phyloP scores from a whole-genome alignment of 2,888 invertebrate species.

The Ypsolopha sequella region DNA sequence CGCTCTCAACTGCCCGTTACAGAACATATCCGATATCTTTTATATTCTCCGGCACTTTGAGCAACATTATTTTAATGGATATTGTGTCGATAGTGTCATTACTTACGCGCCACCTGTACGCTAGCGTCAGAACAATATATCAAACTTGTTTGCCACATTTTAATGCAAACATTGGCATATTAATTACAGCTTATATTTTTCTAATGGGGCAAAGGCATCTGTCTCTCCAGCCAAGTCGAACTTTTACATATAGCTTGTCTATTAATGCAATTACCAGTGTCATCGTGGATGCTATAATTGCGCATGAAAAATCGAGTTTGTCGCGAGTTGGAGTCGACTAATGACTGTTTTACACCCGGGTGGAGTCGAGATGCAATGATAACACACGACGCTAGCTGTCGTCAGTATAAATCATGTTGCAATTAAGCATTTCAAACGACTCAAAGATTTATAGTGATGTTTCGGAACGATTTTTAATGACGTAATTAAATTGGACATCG shows the following conservation, averaged over 20 bases:
- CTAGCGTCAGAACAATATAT: conserved; percentile 10
- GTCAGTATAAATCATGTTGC: conserved; percentile 34
- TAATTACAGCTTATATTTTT: not conserved
- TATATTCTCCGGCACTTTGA: conserved; percentile 38
- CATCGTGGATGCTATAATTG: conserved; percentile 25
- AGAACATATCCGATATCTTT: conserved; percentile 29
- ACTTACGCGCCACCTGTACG: conserved; percentile 25
- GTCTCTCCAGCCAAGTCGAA: not conserved
- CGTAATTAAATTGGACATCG: conserved; percentile 3
- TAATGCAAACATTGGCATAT: not conserved
- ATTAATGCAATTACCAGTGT: conserved; percentile 20
- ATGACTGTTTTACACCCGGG: conserved; percentile 14
- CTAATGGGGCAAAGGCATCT: conserved; percentile 1
- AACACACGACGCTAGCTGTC: conserved; percentile 23
- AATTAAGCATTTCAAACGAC: conserved; percentile 29
- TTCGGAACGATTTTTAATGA: conserved; percentile 5
- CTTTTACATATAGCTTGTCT: conserved; percentile 9
- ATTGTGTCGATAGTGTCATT: conserved; percentile 19
- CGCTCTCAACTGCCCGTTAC: conserved; percentile 26
- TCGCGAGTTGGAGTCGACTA: conserved; percentile 12
- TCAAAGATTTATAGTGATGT: conserved; percentile 24
- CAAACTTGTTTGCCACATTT: conserved; percentile 6
- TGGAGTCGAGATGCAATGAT: conserved; percentile 25
- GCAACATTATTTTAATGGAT: conserved; percentile 49
- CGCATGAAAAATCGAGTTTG: conserved; percentile 21